Evolutionary conservation across 1,140 invertebrate genomes (phyloP).

Genomic region (Pseudomyrmex pallidus): DNA sequence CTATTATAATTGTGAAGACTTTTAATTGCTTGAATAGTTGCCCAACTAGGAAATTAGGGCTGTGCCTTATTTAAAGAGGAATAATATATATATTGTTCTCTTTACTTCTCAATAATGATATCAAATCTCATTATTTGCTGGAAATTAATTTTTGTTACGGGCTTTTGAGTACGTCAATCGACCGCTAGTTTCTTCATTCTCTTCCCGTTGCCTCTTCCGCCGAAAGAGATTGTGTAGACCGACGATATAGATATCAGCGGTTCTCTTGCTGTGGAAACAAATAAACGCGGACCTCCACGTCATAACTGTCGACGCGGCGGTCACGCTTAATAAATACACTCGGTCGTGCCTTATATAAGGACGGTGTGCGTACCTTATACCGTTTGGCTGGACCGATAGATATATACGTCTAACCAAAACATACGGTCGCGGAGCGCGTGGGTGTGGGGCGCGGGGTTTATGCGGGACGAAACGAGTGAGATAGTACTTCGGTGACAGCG

Average conservation of each 20-base stretch:
- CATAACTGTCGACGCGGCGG: conserved; percentile 76
- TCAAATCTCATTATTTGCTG: too few species aligned
- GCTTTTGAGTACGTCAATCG: not conserved
- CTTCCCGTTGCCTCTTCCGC: not conserved
- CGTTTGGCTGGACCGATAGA: conserved; percentile 27
- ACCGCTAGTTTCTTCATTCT: not conserved
- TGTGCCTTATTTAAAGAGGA: too few species aligned
- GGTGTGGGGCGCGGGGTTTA: conserved; percentile 47
- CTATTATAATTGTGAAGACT: too few species aligned
- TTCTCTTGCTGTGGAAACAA: conserved; percentile 45
- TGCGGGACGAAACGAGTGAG: conserved; percentile 75
- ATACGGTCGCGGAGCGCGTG: conserved; percentile 20
- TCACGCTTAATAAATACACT: conserved; percentile 76
- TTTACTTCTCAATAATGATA: too few species aligned
- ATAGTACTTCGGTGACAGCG: conserved; percentile 82
- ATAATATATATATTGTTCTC: too few species aligned
- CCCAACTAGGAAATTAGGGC: too few species aligned
- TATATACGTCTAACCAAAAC: conserved; percentile 57
- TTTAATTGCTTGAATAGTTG: too few species aligned
- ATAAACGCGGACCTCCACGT: conserved; percentile 68
- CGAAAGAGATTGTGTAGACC: not conserved
- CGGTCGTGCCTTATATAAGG: conserved; percentile 60
- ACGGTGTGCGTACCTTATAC: conserved; percentile 16
- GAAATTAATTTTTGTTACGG: not conserved
- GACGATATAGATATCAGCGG: conserved; percentile 62